Evolutionary conservation across 2,113 vertebrate genomes (phyloP), one percentile per base, ranked within the genome.

Genomic region (Herpailurus yagouaroundi): DNA sequence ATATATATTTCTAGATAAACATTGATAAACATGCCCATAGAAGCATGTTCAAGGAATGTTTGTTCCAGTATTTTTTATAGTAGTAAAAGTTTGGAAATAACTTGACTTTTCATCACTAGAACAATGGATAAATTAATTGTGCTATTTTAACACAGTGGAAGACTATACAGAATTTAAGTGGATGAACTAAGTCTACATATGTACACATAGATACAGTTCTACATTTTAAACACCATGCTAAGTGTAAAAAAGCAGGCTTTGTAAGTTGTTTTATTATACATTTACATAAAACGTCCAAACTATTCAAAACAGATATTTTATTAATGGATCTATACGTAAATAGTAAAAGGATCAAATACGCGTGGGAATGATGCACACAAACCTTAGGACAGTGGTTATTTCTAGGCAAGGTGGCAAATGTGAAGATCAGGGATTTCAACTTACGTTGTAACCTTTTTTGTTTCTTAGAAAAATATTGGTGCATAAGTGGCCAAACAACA

Each of bases 371-470:
- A 48, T 41, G 3, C 19, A 14, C 11, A 86, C 27, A 23, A 29
- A 25, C 41, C 64, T 77, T 55, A 89, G 11, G 14, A 27, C 21
- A 50, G 36, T 76, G 38, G 21, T 45, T 73, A 66, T 86, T 95
- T 94, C 86, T 85, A 13, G 15, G 41, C 19, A 88, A 83, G 50
- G n/a, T 94, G 57, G 60, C 31, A 71, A 68, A 87, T 48, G 33
- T 73, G 29, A 94, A 87, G 45, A 66, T 15, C 63, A 55, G 48
- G 9, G 14, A 38, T 68, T 90, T 82, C 89, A 68, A 60, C 9
- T 81, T 91, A 87, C 71, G 93, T 97, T 79, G 16, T 86, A 60
- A n/a, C 10, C 27, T 85, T 91, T 89, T 84, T 89, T 84, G 29
- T 73, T 87, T 80, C 41, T 16, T 33, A 66, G 69, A 92, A 50